Evolutionary conservation across 2,888 invertebrate genomes (phyloP).

Genomic region (Sturmia bella): DNA sequence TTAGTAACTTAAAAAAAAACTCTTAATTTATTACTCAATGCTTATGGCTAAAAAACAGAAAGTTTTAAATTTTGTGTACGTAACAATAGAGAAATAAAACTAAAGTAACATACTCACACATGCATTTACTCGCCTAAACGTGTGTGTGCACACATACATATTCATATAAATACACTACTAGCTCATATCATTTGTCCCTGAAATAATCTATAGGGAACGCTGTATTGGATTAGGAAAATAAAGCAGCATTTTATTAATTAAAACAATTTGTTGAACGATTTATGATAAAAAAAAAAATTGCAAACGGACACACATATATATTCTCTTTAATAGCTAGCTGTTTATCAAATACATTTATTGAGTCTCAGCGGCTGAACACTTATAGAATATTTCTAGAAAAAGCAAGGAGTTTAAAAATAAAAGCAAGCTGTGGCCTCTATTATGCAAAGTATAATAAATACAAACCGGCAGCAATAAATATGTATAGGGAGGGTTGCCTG

Average conservation of each 20-base stretch:
- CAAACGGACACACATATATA: too few relatives aligned
- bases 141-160: neutral
- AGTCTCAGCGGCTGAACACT: too few relatives aligned
- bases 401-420: too few relatives aligned
- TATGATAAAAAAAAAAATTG: neutral
- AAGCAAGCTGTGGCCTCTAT: too few relatives aligned
- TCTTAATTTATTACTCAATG: constrained; percentile 35
- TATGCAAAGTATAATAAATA: too few relatives aligned
- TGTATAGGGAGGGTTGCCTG: too few relatives aligned
- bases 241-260: neutral
- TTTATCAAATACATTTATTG: too few relatives aligned
- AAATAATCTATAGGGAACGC: constrained; percentile 19
- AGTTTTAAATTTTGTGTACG: constrained; percentile 26
- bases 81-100: constrained; percentile 1
- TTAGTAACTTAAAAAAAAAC: neutral
- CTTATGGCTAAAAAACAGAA: neutral
- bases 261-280: neutral
- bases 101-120: neutral
- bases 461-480: too few relatives aligned
- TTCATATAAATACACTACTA: neutral
- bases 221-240: constrained; percentile 2
- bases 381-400: too few relatives aligned
- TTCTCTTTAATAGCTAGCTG: too few relatives aligned
- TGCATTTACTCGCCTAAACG: too few relatives aligned
- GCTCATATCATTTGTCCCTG: constrained; percentile 13